These are phyloP conservation scores for Nesogale talazaci DNA, from an alignment of 2,113 vertebrate genomes.

Conservation along the genomic window DNA sequence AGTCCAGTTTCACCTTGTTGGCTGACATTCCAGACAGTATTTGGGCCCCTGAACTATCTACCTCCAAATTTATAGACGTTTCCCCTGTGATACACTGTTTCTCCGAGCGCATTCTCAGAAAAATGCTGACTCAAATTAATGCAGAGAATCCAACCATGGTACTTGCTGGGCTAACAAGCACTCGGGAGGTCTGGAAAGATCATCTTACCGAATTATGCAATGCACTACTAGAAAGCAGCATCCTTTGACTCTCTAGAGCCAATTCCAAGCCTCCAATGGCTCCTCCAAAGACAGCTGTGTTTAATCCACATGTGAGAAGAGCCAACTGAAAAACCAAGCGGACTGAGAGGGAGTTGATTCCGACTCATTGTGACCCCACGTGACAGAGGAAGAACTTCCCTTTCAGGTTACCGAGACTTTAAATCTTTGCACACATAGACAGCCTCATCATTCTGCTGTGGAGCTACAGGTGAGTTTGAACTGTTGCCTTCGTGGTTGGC, in stretches of 20 bases:
- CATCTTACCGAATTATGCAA: not conserved
- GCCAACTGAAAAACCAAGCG: no score
- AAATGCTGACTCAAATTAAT: not conserved
- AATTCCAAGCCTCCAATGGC: not conserved
- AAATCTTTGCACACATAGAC: no score
- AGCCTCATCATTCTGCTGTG: no score
- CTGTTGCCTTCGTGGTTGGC: no score
- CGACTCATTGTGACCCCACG: no score
- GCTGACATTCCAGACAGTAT: not conserved
- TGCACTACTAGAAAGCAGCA: not conserved
- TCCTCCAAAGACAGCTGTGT: not conserved
- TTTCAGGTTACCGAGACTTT: no score
- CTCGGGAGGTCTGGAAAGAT: not conserved
- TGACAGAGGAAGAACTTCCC: no score
- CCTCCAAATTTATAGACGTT: not conserved
- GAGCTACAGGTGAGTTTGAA: no score
- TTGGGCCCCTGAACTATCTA: conserved; percentile 1
- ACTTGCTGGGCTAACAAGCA: not conserved
- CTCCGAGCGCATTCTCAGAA: not conserved
- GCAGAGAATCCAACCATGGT: not conserved
- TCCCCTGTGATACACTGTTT: not conserved
- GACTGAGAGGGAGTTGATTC: no score
- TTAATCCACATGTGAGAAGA: not conserved
- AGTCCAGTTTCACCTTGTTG: not conserved
- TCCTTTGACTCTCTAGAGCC: not conserved